Base-by-base conservation (phyloP, 2,113 vertebrate species). In the Synodontis membranacea region DNA sequence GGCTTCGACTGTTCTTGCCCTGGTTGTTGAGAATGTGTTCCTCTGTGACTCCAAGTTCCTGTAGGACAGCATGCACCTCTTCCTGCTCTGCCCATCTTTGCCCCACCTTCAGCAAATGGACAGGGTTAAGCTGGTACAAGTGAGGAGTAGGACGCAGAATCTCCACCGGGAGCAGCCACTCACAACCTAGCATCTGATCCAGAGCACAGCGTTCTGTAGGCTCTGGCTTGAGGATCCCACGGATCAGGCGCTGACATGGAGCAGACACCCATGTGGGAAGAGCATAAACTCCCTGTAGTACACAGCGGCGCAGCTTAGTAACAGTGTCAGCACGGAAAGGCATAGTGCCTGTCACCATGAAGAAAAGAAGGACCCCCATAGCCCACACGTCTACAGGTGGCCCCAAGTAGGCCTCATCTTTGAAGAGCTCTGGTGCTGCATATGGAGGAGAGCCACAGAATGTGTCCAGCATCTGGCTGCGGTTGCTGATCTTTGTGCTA, bases 381-480 rank as follows among this genome's bases (percentile, higher is more conserved):
- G 98, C 97, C 98, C 98, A 99, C 85, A 99, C 95, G 19, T 98
- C 97, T 87, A 98, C 97, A 0, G 94, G 95, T 44, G 96, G 76
- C 0, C 97, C 97, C 0, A 96, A 68, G 0, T 99, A 99, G 86
- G 92, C 94, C 90, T 97, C 95, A 1, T 99, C 97, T 34, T 92
- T 91, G 92, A 99, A 98, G 62, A 99, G 97, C 84, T 99, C 97
- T 0, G 98, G 98, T 0, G 98, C 97, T 0, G 98, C 98, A 0
- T 99, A 99, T 10, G 97, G 97, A 0, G 98, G 98, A 0, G 98
- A 99, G 52, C 98, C 98, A 0, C 98, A 99, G 92, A 97, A 99
- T 0, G 97, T 98, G 92, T 96, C 96, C n/a, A 99, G 91, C 58
- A 92, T 91, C 88, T 96, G 91, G 31, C 92, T 94, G 88, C 91